Evolutionary conservation across 1,140 invertebrate genomes (phyloP), one percentile per base, ranked within the genome.

Genomic region (Eubasilissa regina): DNA sequence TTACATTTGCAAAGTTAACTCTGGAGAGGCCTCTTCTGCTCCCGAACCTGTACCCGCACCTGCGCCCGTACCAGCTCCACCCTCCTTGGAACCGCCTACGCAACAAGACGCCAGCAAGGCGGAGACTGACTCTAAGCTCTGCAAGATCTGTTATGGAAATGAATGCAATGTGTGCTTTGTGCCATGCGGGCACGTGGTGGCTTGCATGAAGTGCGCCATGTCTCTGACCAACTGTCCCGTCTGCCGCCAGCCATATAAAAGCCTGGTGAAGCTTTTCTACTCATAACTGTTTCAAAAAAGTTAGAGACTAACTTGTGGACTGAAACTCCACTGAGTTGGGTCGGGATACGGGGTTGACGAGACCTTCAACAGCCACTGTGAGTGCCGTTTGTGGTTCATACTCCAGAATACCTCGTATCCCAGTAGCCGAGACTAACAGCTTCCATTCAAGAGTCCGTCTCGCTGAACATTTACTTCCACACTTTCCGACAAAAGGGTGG

Each of bases 91-190:
- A n/a, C 8, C 15, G 43, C 70, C 44, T n/a, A 1, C 75, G 25
- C 73, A 53, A n/a, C 21, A 25, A 13, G 35, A 75, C 4, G 21
- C 45, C 66, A 55, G 44, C 51, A 55, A 43, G 10, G 15, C 35
- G 12, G 44, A 44, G 51, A 13, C 35, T 62, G 83, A 87, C 19
- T 35, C 25, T 3, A 91, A 90, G 83, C 80, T 91, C 43, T 92
- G 91, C 85, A 91, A 90, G 85, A 91, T 92, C 75, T 92, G 91
- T 87, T 96, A 94, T 87, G 92, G 92, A 77, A 92, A 93, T 83
- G 95, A 97, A 87, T 91, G 95, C 80, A 94, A 94, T 83, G 93
- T 97, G 60, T 93, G 96, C 79, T 97, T 98, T 88, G 89, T 98
- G 83, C 97, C 91, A 25, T 92, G 91, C 89, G 95, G 96, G 60